phyloP scores from a whole-genome alignment of 2,888 invertebrate genomes.

The Zeuzera pyrina region DNA sequence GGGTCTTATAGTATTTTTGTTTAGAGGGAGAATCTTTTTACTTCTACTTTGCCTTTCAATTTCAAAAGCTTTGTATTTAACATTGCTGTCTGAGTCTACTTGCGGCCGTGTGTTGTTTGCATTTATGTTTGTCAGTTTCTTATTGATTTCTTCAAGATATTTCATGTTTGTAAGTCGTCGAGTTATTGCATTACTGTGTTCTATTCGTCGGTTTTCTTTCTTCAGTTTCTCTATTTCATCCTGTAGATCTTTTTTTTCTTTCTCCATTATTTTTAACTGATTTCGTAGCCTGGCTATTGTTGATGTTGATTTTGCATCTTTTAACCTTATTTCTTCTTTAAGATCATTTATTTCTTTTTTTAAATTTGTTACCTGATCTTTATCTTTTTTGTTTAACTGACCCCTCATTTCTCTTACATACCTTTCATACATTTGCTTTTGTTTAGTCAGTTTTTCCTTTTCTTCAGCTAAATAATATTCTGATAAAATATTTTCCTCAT shows the following conservation, averaged over 20 bases:
- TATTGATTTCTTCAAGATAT: constrained; percentile 84
- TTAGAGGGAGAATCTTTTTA: constrained; percentile 25
- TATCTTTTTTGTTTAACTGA: constrained; percentile 77
- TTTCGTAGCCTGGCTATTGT: constrained; percentile 81
- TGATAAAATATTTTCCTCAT: constrained; percentile 77
- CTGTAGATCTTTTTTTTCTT: constrained; percentile 77
- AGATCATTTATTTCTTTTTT: constrained; percentile 77
- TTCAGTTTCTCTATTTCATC: constrained; percentile 78
- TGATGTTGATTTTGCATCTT: constrained; percentile 81
- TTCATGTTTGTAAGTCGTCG: constrained; percentile 77
- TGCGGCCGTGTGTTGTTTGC: constrained; percentile 38
- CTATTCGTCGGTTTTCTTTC: constrained; percentile 77
- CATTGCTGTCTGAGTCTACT: constrained; percentile 31
- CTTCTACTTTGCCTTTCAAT: constrained; percentile 51
- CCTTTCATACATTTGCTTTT: constrained; percentile 76
- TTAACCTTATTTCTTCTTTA: constrained; percentile 78
- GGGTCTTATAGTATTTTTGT: constrained; percentile 28
- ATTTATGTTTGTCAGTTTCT: constrained; percentile 51
- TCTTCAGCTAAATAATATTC: constrained; percentile 80
- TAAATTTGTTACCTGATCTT: constrained; percentile 77
- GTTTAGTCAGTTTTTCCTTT: constrained; percentile 77
- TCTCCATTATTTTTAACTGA: constrained; percentile 81
- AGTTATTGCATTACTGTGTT: constrained; percentile 72
- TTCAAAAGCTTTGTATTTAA: constrained; percentile 57
- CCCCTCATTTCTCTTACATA: constrained; percentile 80